phyloP scores from a whole-genome alignment of 2,113 vertebrate genomes.

The Prunella himalayana region DNA sequence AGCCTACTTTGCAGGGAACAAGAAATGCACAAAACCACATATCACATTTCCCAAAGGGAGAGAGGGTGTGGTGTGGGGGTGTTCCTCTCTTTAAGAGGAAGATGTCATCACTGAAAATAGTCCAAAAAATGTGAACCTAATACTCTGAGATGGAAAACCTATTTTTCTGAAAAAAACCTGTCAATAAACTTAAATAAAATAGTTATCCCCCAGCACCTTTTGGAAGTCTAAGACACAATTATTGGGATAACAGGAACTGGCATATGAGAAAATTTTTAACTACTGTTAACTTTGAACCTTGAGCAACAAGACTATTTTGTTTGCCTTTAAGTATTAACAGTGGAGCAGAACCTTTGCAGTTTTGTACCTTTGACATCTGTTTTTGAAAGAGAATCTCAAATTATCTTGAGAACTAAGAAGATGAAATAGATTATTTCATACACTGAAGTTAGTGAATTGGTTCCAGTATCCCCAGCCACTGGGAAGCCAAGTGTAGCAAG shows the following conservation, averaged over 20 bases:
- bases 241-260: neutral
- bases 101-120: neutral
- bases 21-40: neutral
- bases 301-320: neutral
- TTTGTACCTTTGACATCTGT: neutral
- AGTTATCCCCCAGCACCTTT: neutral
- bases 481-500: neutral
- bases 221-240: neutral
- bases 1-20: neutral
- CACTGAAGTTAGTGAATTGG: neutral
- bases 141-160: neutral
- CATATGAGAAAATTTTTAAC: neutral
- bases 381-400: neutral
- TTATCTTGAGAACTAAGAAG: neutral
- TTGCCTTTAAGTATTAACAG: neutral
- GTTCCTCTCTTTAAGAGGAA: neutral
- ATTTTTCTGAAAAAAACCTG: neutral
- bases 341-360: neutral
- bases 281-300: neutral
- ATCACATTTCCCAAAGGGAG: neutral
- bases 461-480: neutral
- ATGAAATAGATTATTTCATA: neutral
- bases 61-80: neutral
- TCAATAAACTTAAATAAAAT: neutral
- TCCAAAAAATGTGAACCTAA: neutral